Base-by-base conservation (phyloP, 1,140 invertebrate species). In the Theocolax elegans region DNA sequence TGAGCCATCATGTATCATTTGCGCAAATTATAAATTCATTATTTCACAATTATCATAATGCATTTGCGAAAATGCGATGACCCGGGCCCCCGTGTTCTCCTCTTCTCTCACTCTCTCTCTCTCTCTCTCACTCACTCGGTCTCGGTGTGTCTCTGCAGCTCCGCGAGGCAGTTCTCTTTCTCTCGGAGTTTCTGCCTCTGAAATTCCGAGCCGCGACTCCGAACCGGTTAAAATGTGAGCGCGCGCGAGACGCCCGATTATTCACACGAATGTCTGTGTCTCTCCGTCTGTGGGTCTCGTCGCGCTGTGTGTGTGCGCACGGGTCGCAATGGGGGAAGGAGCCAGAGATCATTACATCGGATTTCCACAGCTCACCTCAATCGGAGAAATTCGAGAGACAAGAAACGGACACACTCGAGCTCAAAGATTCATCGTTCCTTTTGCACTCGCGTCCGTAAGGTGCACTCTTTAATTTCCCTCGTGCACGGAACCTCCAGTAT, bases 11-110 rank as follows among this genome's bases (percentile, higher is more conserved):
- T 82, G 80, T 81, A 81, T 83, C 80, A 83, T 83, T 83, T 82
- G 77, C 74, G 71, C 71, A 78, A 83, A 83, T 83, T 83, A 81
- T 83, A 83, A 83, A 83, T 83, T 83, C 81, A 81, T 83, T 83
- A 83, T 83, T 81, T 81, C 77, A 82, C 79, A 81, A 83, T 83
- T 81, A 83, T 83, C 76, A 77, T 80, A 80, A 83, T 81, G 79
- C 77, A 83, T 82, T 83, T 81, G 79, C 72, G 73, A 78, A 80
- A 81, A 79, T 75, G 56, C 75, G 74, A 76, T 78, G 75, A 77
- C 70, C 75, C 58, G 72, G 72, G 42, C 59, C 49, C n/a, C 25
- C 19, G 31, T n/a, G n/a, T 17, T 60, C 58, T 12, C 23, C 15
- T 42, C 40, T 29, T 8, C 6, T 15, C 3, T 23, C 35, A 6